phyloP scores from a whole-genome alignment of 2,888 invertebrate genomes.

The Ichneumoninae sp. region DNA sequence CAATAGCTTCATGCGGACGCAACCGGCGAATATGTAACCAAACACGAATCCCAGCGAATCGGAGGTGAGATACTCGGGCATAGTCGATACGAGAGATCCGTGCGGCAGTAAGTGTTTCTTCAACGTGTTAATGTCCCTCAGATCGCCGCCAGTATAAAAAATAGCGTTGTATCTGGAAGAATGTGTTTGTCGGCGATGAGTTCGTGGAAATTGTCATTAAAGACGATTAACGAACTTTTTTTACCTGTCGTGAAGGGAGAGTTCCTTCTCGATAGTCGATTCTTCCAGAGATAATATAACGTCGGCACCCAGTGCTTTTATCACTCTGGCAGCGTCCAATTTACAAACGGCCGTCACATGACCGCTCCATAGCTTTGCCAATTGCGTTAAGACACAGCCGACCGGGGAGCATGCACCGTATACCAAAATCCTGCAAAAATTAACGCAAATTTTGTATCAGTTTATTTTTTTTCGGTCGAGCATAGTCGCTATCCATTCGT shows the following conservation, averaged over 20 bases:
- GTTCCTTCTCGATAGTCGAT: slow-evolving; percentile 77
- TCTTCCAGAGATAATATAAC: slow-evolving; percentile 85
- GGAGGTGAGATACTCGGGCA: slow-evolving; percentile 85
- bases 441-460: neutral
- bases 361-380: slow-evolving; percentile 86
- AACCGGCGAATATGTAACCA: slow-evolving; percentile 84
- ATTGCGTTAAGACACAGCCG: slow-evolving; percentile 87
- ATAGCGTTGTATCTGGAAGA: slow-evolving; percentile 84
- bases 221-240: slow-evolving; percentile 31
- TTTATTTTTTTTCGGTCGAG: neutral
- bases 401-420: slow-evolving; percentile 87
- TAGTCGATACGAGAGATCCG: slow-evolving; percentile 85
- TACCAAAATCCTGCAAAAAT: slow-evolving; percentile 85
- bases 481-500: too few species aligned
- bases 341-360: slow-evolving; percentile 86
- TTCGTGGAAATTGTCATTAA: neutral
- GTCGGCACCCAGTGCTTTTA: slow-evolving; percentile 86
- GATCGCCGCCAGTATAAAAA: slow-evolving; percentile 85
- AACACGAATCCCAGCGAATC: slow-evolving; percentile 86
- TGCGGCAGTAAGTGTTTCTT: slow-evolving; percentile 80
- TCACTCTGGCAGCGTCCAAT: slow-evolving; percentile 86
- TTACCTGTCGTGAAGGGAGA: slow-evolving; percentile 80
- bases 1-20: slow-evolving; percentile 83
- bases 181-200: slow-evolving; percentile 15
- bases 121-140: slow-evolving; percentile 77